Percentiles rank a stretch among this genome's conserved stretches.
Evolutionary conservation across 2,113 vertebrate species (phyloP).

Genomic region (Paralichthys olivaceus): DNA sequence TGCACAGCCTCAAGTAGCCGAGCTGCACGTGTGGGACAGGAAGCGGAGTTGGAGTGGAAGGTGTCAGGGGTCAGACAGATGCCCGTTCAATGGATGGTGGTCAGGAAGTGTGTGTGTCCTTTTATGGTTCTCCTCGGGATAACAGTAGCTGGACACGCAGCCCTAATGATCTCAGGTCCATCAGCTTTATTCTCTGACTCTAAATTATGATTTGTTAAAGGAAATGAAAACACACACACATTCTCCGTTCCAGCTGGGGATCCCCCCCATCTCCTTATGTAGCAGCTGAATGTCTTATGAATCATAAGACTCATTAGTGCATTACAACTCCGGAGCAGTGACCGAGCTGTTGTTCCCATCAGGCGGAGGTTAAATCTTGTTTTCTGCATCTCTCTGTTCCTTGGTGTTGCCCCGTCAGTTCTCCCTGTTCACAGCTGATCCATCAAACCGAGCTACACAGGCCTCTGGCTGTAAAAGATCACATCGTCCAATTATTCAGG

Average conservation of each 20-base stretch:
- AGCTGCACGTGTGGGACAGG: conserved; percentile 74
- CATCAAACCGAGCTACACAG: neutral
- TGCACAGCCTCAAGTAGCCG: conserved; percentile 47
- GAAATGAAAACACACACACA: conserved; percentile 48
- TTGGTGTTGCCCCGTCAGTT: neutral
- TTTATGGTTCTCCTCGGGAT: conserved; percentile 66
- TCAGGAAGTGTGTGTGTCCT: conserved; percentile 76
- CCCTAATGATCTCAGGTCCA: conserved; percentile 48
- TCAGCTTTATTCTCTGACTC: conserved; percentile 27
- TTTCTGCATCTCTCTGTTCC: neutral
- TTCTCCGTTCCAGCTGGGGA: conserved; percentile 32
- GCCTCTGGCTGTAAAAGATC: conserved; percentile 2
- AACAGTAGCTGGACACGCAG: conserved; percentile 61
- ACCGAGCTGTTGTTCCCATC: conserved; percentile 6
- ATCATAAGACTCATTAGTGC: neutral
- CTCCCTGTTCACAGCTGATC: neutral
- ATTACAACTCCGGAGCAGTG: neutral
- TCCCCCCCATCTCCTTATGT: conserved; percentile 18
- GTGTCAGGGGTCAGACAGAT: conserved; percentile 80
- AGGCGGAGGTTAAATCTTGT: neutral
- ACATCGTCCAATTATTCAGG: neutral
- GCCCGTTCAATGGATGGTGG: conserved; percentile 66
- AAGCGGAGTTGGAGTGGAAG: conserved; percentile 59
- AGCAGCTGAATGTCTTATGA: conserved; percentile 16
- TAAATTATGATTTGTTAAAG: conserved; percentile 29